A percentile compares a stretch with the other conserved stretches of the same genome.
Conservation (phyloP, 2,888 invertebrate species). For the Frankliniella intonsa region DNA sequence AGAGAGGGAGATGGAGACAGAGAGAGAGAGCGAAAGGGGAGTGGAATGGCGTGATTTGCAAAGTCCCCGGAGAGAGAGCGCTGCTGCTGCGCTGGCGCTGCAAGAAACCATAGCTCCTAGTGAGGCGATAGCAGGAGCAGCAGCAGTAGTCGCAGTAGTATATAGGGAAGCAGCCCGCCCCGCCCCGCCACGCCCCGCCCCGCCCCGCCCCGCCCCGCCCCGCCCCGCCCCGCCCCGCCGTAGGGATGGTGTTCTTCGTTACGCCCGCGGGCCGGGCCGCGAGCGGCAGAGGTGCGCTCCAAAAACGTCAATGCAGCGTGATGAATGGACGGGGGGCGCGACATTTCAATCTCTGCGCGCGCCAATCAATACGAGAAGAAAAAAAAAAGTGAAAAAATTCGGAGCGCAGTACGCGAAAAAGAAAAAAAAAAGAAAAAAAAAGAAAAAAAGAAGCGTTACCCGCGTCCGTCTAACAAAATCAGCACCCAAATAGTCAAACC, state of each 20-base stretch:
- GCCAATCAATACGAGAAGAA: neutral
- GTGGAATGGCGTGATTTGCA: neutral
- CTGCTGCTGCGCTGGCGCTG: neutral
- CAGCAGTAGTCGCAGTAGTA: too few relatives aligned
- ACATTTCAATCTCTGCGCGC: neutral
- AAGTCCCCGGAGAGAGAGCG: neutral
- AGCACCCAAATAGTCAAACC: too few relatives aligned
- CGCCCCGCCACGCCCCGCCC: neutral
- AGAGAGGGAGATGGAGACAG: too few relatives aligned
- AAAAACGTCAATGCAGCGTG: neutral
- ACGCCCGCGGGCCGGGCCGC: neutral
- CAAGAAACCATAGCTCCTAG: neutral
- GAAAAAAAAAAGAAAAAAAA: too few relatives aligned
- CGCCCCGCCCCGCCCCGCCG: neutral
- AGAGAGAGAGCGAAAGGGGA: too few relatives aligned
- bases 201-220: neutral
- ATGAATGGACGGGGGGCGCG: neutral
- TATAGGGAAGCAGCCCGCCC: neutral
- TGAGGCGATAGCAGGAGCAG: neutral
- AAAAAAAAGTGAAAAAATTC: too few relatives aligned
- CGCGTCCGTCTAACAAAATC: too few relatives aligned
- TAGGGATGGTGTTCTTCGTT: neutral
- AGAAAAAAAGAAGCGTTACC: too few relatives aligned
- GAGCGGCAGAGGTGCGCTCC: neutral
- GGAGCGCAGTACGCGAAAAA: too few relatives aligned